Evolutionary conservation across 2,797 vertebrate species (phyloP).

Genomic region (Bradypodion pumilum): DNA sequence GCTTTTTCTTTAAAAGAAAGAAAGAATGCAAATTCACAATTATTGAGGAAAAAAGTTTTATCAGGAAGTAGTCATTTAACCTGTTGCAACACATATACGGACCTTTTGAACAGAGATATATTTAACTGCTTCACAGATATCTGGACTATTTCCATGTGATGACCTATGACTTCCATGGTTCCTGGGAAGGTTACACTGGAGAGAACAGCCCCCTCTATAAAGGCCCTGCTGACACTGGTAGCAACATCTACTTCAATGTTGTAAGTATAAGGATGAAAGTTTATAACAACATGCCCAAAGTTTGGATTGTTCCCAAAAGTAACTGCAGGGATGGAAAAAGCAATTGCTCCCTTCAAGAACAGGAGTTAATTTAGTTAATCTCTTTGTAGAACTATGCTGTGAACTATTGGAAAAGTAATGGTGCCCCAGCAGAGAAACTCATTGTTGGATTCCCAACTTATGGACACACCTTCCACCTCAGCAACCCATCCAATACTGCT

Average conservation of each 20-base stretch:
- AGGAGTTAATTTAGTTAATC: background rate
- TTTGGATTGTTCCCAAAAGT: background rate
- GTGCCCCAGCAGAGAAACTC: constrained; percentile 77
- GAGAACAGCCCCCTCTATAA: constrained; percentile 84
- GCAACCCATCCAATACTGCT: constrained; percentile 61
- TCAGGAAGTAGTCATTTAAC: background rate
- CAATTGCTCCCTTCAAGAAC: background rate
- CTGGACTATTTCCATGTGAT: constrained; percentile 84
- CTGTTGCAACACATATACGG: too few relatives aligned
- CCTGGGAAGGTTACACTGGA: constrained; percentile 75
- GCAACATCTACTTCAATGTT: constrained; percentile 75
- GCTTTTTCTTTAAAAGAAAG: too few relatives aligned
- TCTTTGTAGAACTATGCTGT: constrained; percentile 74
- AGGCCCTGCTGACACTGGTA: constrained; percentile 65
- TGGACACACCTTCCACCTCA: constrained; percentile 77
- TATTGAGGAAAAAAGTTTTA: too few relatives aligned
- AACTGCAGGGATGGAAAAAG: background rate
- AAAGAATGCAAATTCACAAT: too few relatives aligned
- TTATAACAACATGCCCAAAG: background rate
- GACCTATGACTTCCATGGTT: constrained; percentile 80
- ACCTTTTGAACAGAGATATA: background rate
- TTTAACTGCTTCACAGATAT: constrained; percentile 62
- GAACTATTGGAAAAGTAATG: constrained; percentile 74
- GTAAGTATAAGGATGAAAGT: constrained; percentile 63
- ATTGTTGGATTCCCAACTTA: constrained; percentile 85